These are phyloP conservation scores for Caenorhabditis briggsae DNA, from an alignment of 1,140 invertebrate species.

Conservation along the genomic window DNA sequence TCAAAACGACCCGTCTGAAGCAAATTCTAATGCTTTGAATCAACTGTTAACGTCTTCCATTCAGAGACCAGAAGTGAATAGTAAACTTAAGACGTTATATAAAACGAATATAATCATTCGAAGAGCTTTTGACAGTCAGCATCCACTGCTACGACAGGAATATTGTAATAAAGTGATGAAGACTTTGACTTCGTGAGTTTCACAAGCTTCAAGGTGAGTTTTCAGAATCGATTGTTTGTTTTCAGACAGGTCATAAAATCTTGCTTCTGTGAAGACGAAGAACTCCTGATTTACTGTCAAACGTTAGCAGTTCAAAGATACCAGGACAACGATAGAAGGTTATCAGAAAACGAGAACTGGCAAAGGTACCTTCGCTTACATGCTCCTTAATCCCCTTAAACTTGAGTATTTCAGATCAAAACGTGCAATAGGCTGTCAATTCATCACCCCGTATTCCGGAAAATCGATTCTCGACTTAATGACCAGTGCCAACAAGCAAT, in stretches of 20 bases:
- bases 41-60: background rate
- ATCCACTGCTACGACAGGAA: background rate
- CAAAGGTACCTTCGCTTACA: no score
- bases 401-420: no score
- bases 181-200: background rate
- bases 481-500: no score
- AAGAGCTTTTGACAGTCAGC: background rate
- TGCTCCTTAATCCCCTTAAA: no score
- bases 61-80: background rate
- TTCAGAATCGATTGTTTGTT: background rate
- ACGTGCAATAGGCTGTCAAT: no score
- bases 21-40: background rate
- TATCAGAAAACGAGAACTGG: no score
- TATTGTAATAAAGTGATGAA: background rate
- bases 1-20: background rate
- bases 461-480: no score
- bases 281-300: conserved; percentile 7
- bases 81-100: background rate
- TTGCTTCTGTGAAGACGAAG: background rate
- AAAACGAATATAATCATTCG: background rate
- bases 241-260: background rate
- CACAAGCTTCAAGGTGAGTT: no score
- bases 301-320: background rate
- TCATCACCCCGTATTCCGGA: no score
- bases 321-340: no score